Conservation (phyloP, 1,140 invertebrate species). For the Lysiphlebus fabarum region DNA sequence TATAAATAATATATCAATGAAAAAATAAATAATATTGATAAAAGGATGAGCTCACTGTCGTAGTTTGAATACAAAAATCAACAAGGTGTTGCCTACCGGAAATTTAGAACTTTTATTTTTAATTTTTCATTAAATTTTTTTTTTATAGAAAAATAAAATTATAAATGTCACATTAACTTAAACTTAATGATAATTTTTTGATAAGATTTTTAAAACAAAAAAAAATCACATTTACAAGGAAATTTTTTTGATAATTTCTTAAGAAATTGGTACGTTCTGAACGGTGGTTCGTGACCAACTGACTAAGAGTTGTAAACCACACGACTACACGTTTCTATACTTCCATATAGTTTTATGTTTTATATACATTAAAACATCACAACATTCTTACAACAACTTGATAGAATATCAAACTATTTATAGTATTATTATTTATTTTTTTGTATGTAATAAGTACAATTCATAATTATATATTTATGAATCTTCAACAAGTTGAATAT, state of each 20-base stretch:
- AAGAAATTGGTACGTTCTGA: conserved; percentile 16
- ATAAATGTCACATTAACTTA: no score
- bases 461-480: no score
- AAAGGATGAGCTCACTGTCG: not conserved
- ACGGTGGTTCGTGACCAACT: conserved; percentile 25
- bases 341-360: no score
- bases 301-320: conserved; percentile 13
- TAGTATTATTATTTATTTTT: no score
- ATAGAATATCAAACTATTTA: no score
- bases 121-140: not conserved
- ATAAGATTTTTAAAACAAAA: no score
- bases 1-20: not conserved
- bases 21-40: not conserved
- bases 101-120: not conserved
- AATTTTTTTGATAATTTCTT: not conserved
- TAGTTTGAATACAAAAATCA: conserved; percentile 5
- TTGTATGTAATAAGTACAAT: no score
- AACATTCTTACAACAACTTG: no score
- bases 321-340: conserved; percentile 16
- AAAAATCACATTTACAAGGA: not conserved
- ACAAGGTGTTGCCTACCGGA: not conserved
- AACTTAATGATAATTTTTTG: no score
- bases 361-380: no score
- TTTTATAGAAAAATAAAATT: not conserved
- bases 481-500: no score